Base-by-base conservation (phyloP, 2,797 vertebrate species). In the Cuculus canorus region DNA sequence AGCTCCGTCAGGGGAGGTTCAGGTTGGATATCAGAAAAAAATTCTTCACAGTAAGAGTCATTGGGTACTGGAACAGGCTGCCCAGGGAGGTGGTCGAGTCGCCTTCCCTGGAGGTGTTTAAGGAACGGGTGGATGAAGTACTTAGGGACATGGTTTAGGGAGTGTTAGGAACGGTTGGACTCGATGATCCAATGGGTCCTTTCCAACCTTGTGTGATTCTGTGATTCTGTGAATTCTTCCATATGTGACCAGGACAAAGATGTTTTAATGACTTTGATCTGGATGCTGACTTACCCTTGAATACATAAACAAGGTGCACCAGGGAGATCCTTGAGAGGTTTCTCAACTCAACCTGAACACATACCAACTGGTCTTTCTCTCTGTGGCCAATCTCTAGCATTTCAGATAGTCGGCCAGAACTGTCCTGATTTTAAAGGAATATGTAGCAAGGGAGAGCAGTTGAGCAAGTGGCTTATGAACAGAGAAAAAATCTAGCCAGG, bases 351-450 rank as follows among this genome's bases (percentile, higher is more conserved):
- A 2, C 10, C 19, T 50, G 27, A 61, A 22, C 17, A 37, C 25
- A 22, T 47, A 37, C 47, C 72, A 90, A 33, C 50, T 16, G 1
- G 2, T 70, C 4, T 35, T 13, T 53, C 19, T 91, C 22, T 32
- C 75, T 66, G 24, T 48, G 48, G 33, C 63, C 66, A 66, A 9
- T 32, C 52, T 92, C n/a, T 65, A 91, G 54, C 32, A 21, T 47
- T 90, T 76, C n/a, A 78, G 48, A 59, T 11, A 86, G 80, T 47
- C 50, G 88, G 25, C 14, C 69, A 91, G 88, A 63, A 59, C 41
- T 33, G 56, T 24, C 87, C 71, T 39, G 72, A 64, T 70, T 92
- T 96, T 89, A 82, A 71, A 87, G 66, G 59, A 82, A 65, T 69
- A 35, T 32, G 43, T 37, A 83, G 59, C 50, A 63, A 27, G 0